A percentile compares a stretch with the other conserved stretches of the same genome.
Conservation (phyloP, 1,140 invertebrate species). For the Saxidomus purpurata region DNA sequence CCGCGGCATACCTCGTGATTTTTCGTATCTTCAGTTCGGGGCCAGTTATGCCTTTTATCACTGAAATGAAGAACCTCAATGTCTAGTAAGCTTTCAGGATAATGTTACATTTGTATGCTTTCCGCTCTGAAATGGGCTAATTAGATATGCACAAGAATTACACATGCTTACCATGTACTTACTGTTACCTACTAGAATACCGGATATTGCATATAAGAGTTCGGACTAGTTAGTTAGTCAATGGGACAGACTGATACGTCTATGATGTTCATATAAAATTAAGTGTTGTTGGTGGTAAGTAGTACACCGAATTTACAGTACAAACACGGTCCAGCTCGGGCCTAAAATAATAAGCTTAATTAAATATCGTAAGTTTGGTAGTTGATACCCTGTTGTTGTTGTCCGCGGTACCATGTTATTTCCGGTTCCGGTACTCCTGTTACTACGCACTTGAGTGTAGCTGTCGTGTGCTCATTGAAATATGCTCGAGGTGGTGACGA, state of each 20-base stretch:
- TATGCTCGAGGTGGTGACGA: not conserved
- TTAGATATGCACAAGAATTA: not conserved
- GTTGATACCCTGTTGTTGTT: not conserved
- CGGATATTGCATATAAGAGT: no score
- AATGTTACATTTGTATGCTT: not conserved
- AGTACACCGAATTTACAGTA: no score
- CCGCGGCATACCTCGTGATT: not conserved
- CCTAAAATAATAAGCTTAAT: no score
- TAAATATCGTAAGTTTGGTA: no score
- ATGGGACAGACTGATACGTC: no score
- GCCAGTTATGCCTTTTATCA: not conserved
- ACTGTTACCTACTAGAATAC: no score
- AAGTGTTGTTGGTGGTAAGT: no score
- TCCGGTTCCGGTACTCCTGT: conserved; percentile 4
- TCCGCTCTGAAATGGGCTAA: not conserved
- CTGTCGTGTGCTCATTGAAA: not conserved
- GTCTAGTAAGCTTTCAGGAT: not conserved
- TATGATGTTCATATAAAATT: no score
- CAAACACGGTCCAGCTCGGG: no score
- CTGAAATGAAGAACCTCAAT: not conserved
- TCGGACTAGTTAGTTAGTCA: no score
- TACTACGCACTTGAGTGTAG: not conserved
- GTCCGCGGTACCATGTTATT: conserved; percentile 1
- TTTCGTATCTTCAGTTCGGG: not conserved
- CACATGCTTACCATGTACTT: no score